Evolutionary conservation across 2,797 vertebrate genomes (phyloP).

Genomic region (Cryptoblepharus egeriae): DNA sequence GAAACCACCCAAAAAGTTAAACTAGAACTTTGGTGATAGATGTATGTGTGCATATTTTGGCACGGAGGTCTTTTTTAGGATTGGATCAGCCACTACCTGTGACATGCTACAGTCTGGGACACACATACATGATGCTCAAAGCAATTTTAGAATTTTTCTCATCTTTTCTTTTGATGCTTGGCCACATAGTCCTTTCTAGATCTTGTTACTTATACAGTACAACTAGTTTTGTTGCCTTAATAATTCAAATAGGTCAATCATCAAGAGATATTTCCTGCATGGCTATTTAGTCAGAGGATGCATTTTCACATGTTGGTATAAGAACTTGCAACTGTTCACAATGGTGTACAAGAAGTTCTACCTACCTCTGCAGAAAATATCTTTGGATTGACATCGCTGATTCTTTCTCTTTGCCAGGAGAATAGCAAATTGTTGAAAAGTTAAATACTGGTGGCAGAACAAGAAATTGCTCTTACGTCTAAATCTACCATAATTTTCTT

Average conservation of each 20-base stretch:
- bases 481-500: neutral
- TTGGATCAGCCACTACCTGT: neutral
- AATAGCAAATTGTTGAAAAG: too few relatives aligned
- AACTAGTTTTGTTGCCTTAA: neutral
- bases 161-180: neutral
- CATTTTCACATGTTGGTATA: neutral
- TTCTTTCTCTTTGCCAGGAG: neutral
- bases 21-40: neutral
- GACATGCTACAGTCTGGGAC: neutral
- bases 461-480: neutral
- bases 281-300: neutral
- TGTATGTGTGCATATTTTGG: neutral
- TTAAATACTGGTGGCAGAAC: neutral
- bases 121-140: neutral
- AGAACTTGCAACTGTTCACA: neutral
- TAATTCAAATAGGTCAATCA: neutral
- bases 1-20: neutral
- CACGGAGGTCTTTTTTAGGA: neutral
- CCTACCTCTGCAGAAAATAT: too few relatives aligned
- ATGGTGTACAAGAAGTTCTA: too few relatives aligned
- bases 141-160: neutral
- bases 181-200: neutral
- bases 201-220: neutral
- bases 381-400: neutral
- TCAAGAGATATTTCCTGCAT: neutral